Conservation (phyloP, 2,797 vertebrate genomes). For the Tarsius wallacei region DNA sequence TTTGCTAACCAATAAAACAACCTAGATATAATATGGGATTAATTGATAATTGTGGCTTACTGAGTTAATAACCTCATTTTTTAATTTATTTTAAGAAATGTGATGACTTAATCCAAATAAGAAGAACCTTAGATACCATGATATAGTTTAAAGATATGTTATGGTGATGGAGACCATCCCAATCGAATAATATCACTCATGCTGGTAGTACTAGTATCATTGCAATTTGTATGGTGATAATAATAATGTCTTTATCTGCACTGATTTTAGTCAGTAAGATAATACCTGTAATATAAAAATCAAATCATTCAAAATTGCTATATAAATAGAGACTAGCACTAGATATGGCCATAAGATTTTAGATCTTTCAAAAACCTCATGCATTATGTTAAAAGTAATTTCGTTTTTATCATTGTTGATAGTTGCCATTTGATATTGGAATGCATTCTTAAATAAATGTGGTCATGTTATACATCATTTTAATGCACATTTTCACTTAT, state of each 20-base stretch:
- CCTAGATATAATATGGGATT: neutral
- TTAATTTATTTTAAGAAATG: neutral
- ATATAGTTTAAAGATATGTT: neutral
- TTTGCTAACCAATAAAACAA: neutral
- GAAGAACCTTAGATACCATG: neutral
- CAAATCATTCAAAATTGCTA: neutral
- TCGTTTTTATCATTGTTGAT: too few relatives aligned
- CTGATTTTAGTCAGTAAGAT: neutral
- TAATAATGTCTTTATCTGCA: neutral
- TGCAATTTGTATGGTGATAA: neutral
- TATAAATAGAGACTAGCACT: neutral
- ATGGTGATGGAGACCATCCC: neutral
- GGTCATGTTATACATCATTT: too few relatives aligned
- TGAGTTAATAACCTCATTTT: neutral
- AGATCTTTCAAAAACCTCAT: neutral
- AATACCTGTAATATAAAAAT: neutral
- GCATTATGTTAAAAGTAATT: neutral
- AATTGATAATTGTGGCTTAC: neutral
- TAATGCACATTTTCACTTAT: too few relatives aligned
- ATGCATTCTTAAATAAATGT: too few relatives aligned
- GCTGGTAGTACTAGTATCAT: too few relatives aligned
- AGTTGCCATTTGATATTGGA: too few relatives aligned
- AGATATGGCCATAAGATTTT: neutral
- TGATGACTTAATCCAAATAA: neutral
- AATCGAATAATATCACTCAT: neutral